phyloP scores from a whole-genome alignment of 2,113 vertebrate genomes.

The Charina bottae region DNA sequence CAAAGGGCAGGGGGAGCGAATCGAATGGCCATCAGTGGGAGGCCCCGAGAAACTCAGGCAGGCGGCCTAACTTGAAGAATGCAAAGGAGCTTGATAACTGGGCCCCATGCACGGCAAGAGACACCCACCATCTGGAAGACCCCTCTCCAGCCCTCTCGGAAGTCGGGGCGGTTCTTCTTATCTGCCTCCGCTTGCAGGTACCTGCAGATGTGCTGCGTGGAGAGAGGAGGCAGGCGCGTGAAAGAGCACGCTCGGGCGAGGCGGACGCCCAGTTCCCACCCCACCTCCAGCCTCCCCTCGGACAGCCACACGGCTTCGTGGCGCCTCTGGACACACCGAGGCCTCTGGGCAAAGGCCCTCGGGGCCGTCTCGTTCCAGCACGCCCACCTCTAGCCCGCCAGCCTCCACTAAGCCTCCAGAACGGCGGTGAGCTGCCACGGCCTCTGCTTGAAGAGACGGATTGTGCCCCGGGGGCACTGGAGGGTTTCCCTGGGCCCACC shows the following conservation, averaged over 20 bases:
- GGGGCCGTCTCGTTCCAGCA: neutral
- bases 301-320: too few relatives aligned
- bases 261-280: neutral
- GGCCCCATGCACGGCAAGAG: too few relatives aligned
- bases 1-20: neutral
- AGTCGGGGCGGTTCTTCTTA: conserved; percentile 87
- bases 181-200: conserved; percentile 91
- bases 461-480: too few relatives aligned
- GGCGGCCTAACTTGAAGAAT: too few relatives aligned
- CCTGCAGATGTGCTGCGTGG: conserved; percentile 87
- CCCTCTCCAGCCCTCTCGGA: conserved; percentile 87
- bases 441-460: too few relatives aligned
- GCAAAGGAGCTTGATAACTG: too few relatives aligned
- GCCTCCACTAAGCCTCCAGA: neutral
- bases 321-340: neutral
- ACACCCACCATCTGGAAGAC: conserved; percentile 90
- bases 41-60: neutral
- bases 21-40: too few relatives aligned
- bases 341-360: too few relatives aligned
- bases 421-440: neutral
- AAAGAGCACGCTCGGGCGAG: too few relatives aligned
- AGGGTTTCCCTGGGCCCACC: too few relatives aligned
- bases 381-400: too few relatives aligned
- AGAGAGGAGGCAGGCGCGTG: neutral
- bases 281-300: neutral